Percentiles rank a stretch among this genome's conserved stretches.
These are phyloP conservation scores for Lordiphosa mommai DNA, from an alignment of 1,140 invertebrate species.

Conservation along the genomic window DNA sequence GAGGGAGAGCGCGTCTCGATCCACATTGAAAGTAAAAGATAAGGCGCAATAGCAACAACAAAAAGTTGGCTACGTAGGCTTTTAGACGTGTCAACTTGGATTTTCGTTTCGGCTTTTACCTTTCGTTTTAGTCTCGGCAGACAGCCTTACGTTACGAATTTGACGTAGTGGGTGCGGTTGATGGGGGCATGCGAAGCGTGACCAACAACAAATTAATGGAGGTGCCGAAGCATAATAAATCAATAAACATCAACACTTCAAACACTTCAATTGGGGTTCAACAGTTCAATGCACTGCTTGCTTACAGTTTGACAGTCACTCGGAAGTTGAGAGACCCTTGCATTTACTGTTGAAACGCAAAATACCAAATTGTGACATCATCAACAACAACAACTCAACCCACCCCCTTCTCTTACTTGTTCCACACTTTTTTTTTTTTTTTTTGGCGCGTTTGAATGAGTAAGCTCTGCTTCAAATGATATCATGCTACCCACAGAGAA, in stretches of 20 bases:
- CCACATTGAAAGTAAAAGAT: constrained; percentile 72
- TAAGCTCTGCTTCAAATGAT: constrained; percentile 71
- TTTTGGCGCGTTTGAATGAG: constrained; percentile 62
- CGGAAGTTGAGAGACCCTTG: constrained; percentile 1
- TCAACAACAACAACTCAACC: neutral
- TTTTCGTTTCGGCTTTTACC: constrained; percentile 27
- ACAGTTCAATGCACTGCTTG: constrained; percentile 45
- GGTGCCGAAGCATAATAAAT: constrained; percentile 41
- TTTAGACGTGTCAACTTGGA: constrained; percentile 54
- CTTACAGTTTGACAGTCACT: constrained; percentile 6
- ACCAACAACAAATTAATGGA: constrained; percentile 21
- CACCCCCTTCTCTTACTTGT: neutral
- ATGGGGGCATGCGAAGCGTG: constrained; percentile 43
- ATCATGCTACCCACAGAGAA: constrained; percentile 36
- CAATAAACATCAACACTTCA: constrained; percentile 42
- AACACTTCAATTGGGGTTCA: neutral
- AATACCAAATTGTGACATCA: constrained; percentile 32
- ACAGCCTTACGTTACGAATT: constrained; percentile 20
- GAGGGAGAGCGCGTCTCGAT: constrained; percentile 30
- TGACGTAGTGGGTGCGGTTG: constrained; percentile 35
- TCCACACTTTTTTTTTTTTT: constrained; percentile 16
- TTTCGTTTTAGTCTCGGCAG: constrained; percentile 6
- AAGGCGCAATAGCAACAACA: constrained; percentile 62
- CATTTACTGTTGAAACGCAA: neutral
- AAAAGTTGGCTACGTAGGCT: constrained; percentile 27